These are phyloP conservation scores for Stenichneumon culpator DNA, from an alignment of 2,888 invertebrate species.

Conservation along the genomic window DNA sequence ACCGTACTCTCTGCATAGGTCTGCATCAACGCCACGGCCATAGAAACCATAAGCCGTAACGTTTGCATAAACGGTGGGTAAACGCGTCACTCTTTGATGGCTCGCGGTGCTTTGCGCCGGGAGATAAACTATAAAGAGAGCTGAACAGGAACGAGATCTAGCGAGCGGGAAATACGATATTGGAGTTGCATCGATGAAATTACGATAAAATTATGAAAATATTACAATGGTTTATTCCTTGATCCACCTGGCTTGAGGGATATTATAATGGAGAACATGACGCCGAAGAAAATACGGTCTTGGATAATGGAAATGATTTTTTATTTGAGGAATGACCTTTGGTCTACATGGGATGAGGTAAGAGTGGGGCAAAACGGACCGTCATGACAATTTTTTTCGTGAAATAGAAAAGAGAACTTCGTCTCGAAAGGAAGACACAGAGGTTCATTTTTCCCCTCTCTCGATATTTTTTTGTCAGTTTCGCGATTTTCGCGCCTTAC, in stretches of 20 bases:
- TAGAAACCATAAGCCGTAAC: conserved; percentile 46
- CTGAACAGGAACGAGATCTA: not conserved
- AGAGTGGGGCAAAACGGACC: too few species aligned
- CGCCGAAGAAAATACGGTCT: too few species aligned
- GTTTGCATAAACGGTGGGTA: conserved; percentile 41
- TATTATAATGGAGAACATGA: too few species aligned
- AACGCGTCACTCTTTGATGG: conserved; percentile 36
- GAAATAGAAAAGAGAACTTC: too few species aligned
- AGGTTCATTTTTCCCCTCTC: not conserved
- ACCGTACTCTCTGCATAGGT: not conserved
- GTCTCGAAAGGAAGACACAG: not conserved
- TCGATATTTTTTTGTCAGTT: not conserved
- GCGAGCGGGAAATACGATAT: conserved; percentile 14
- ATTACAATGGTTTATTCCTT: not conserved
- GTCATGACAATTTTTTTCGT: too few species aligned
- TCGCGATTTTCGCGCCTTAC: too few species aligned
- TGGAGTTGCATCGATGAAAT: not conserved
- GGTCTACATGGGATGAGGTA: too few species aligned
- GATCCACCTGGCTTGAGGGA: too few species aligned
- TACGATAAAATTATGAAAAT: conserved; percentile 5
- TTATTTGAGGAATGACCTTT: too few species aligned
- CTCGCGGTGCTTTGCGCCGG: not conserved
- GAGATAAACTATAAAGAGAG: too few species aligned
- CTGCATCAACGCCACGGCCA: conserved; percentile 10
- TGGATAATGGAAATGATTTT: too few species aligned